Percentiles rank a stretch among this genome's conserved stretches.
phyloP scores from a whole-genome alignment of 1,140 invertebrate species.

The Delia radicum region DNA sequence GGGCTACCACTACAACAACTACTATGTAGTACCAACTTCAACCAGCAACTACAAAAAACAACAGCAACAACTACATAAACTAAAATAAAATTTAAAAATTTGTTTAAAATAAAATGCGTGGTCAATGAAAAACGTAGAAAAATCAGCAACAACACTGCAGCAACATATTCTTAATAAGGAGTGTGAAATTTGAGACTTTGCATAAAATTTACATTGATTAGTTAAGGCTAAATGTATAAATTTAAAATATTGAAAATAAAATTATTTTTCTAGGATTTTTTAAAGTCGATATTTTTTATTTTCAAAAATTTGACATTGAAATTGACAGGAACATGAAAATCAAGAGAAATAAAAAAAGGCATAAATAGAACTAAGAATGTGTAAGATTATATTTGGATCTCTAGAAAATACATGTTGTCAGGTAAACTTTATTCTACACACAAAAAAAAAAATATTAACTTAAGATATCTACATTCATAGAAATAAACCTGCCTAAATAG shows the following conservation, averaged over 20 bases:
- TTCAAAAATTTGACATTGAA: background rate
- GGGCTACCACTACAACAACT: background rate
- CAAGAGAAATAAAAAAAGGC: too few relatives aligned
- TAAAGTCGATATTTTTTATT: background rate
- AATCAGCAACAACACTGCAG: background rate
- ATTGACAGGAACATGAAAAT: background rate
- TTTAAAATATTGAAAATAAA: background rate
- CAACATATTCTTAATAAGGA: background rate
- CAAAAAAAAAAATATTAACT: too few relatives aligned
- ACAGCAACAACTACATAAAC: background rate
- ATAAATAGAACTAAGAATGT: too few relatives aligned
- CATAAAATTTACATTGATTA: slow-evolving; percentile 19
- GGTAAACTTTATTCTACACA: too few relatives aligned
- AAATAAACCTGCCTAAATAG: too few relatives aligned
- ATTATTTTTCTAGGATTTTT: background rate
- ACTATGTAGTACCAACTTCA: background rate
- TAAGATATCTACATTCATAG: too few relatives aligned
- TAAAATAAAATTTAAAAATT: background rate
- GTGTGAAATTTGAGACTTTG: slow-evolving; percentile 12
- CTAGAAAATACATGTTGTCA: too few relatives aligned
- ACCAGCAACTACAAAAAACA: background rate
- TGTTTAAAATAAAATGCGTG: background rate
- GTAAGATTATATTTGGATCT: too few relatives aligned
- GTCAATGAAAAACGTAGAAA: background rate
- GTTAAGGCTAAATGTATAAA: background rate